Evolutionary conservation across 2,888 invertebrate genomes (phyloP).

Genomic region (Xestia ashworthii): DNA sequence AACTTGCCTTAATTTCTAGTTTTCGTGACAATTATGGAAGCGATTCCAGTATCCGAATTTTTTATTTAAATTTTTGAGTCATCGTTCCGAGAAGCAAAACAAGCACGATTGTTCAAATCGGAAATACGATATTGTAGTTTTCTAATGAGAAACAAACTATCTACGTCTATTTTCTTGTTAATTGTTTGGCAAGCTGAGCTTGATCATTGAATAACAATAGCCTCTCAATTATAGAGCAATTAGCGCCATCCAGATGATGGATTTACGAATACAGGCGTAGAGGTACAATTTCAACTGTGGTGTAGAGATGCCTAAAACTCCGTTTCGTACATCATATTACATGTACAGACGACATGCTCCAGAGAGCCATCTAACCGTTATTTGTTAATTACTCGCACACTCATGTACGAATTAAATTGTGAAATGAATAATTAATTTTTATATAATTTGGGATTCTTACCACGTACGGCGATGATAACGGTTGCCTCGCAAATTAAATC

Average conservation of each 20-base stretch:
- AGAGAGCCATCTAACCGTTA: slow-evolving; percentile 66
- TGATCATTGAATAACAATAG: background rate
- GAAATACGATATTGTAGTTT: background rate
- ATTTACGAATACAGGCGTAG: background rate
- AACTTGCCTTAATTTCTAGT: background rate
- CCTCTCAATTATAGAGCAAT: background rate
- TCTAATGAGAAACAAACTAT: background rate
- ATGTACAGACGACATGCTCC: slow-evolving; percentile 54
- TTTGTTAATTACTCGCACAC: slow-evolving; percentile 66
- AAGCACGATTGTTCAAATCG: background rate
- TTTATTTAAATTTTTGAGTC: background rate
- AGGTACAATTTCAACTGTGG: slow-evolving; percentile 13
- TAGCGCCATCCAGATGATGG: background rate
- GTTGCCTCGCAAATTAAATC: slow-evolving; percentile 67
- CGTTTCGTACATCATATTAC: slow-evolving; percentile 29
- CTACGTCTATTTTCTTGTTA: background rate
- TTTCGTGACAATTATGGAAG: background rate
- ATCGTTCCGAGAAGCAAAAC: background rate
- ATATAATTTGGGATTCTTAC: slow-evolving; percentile 58
- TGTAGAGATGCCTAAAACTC: background rate
- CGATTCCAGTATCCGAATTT: background rate
- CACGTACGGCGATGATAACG: slow-evolving; percentile 67
- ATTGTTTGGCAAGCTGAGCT: too few relatives aligned
- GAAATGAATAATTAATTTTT: slow-evolving; percentile 63
- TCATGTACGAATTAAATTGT: slow-evolving; percentile 68